Percentiles rank a stretch among this genome's conserved stretches.
Evolutionary conservation across 1,140 invertebrate species (phyloP).

Genomic region (Phocides pigmalion): DNA sequence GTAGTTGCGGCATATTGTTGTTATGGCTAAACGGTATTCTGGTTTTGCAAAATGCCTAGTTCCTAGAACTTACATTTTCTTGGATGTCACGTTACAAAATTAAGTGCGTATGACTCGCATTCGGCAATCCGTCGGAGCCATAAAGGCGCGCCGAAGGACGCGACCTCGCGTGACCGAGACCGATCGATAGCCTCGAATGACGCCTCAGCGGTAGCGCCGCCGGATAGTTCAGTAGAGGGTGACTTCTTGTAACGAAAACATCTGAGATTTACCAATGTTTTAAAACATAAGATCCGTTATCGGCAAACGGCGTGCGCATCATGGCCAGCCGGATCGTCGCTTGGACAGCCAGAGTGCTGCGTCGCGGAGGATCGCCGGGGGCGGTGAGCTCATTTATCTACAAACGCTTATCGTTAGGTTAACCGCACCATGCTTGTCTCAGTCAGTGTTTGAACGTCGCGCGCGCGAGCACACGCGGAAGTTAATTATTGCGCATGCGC

Average conservation of each 20-base stretch:
- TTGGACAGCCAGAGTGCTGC: slow-evolving; percentile 71
- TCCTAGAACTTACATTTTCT: background rate
- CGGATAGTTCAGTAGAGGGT: slow-evolving; percentile 62
- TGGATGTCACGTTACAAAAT: slow-evolving; percentile 17
- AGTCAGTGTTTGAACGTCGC: slow-evolving; percentile 75
- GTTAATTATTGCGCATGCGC: slow-evolving; percentile 78
- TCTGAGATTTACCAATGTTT: slow-evolving; percentile 39
- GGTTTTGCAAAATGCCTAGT: background rate
- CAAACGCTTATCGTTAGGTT: slow-evolving; percentile 66
- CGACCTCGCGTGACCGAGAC: slow-evolving; percentile 68
- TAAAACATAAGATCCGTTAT: slow-evolving; percentile 36
- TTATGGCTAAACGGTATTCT: background rate
- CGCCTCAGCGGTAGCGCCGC: slow-evolving; percentile 50
- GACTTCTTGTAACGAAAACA: slow-evolving; percentile 65
- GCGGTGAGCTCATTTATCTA: slow-evolving; percentile 79
- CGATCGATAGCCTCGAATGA: slow-evolving; percentile 74
- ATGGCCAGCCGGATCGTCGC: slow-evolving; percentile 67
- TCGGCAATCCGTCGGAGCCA: slow-evolving; percentile 48
- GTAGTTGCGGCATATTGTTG: background rate
- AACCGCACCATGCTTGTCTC: slow-evolving; percentile 65
- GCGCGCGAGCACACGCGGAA: slow-evolving; percentile 78
- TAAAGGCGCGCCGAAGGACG: slow-evolving; percentile 81
- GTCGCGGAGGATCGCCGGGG: slow-evolving; percentile 74
- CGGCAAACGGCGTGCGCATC: slow-evolving; percentile 30
- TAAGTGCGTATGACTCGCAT: slow-evolving; percentile 13